These are phyloP conservation scores for Trogon surrucura DNA, from an alignment of 2,113 vertebrate species.

Conservation along the genomic window DNA sequence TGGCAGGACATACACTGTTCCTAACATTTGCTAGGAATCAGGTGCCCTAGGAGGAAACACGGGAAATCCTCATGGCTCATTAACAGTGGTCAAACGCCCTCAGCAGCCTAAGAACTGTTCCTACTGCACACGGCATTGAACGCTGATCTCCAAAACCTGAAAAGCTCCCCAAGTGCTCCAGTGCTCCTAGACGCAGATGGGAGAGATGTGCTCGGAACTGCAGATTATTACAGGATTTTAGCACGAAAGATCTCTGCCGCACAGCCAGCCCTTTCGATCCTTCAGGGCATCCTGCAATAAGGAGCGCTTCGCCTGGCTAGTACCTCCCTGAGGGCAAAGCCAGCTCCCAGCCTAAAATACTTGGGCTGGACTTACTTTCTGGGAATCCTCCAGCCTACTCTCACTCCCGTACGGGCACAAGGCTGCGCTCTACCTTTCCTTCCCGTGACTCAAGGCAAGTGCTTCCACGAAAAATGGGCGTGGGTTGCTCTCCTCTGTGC, in stretches of 20 bases:
- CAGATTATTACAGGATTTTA: neutral
- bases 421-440: neutral
- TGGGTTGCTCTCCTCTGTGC: neutral
- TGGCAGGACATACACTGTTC: neutral
- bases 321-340: neutral
- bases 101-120: accelerated
- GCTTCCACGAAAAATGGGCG: neutral
- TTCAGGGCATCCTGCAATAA: neutral
- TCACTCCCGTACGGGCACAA: accelerated
- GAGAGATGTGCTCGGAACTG: neutral
- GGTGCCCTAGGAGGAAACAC: neutral
- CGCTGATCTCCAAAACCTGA: neutral
- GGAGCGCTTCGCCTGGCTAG: accelerated
- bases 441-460: neutral
- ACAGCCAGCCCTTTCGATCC: neutral
- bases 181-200: neutral
- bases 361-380: neutral
- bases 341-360: neutral
- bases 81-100: neutral
- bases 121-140: neutral
- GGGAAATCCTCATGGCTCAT: neutral
- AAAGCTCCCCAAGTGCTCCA: neutral
- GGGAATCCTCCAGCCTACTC: neutral
- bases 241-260: neutral
- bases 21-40: neutral